These are phyloP conservation scores for Battus philenor DNA, from an alignment of 1,140 invertebrate species.

Conservation along the genomic window DNA sequence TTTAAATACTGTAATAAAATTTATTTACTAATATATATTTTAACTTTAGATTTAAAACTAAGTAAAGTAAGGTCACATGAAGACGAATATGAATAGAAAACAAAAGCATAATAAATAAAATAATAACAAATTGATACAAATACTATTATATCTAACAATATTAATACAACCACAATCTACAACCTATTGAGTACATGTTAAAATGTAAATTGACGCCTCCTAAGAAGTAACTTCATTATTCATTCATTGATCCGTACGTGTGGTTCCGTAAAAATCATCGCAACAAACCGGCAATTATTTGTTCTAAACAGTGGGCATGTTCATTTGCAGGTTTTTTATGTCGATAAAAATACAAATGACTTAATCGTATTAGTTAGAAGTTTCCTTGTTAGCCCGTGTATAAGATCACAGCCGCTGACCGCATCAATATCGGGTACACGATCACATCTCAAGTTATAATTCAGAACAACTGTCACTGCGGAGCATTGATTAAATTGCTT, in stretches of 20 bases:
- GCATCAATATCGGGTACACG: conserved; percentile 28
- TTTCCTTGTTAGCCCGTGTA: conserved; percentile 16
- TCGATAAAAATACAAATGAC: conserved; percentile 12
- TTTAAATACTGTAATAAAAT: no score
- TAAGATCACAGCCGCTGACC: conserved; percentile 30
- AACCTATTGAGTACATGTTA: conserved; percentile 1
- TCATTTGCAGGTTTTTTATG: conserved; percentile 1
- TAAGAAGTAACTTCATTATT: conserved; percentile 6
- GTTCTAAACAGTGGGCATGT: conserved; percentile 4
- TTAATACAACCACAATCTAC: no score
- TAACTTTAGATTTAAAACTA: no score
- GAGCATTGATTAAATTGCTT: conserved; percentile 50
- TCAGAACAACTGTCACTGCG: conserved; percentile 54
- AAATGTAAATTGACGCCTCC: not conserved
- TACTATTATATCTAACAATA: no score
- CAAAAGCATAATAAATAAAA: no score
- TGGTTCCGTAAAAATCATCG: conserved; percentile 2
- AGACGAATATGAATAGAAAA: no score
- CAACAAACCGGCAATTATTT: not conserved
- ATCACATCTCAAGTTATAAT: conserved; percentile 34
- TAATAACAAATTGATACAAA: no score
- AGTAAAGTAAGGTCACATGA: no score
- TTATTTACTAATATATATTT: no score
- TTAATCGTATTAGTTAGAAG: conserved; percentile 12
- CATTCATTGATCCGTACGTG: conserved; percentile 1